Percentiles rank a stretch among this genome's conserved stretches.
Evolutionary conservation across 1,140 invertebrate genomes (phyloP).

Genomic region (Cyrtorhinus lividipennis): DNA sequence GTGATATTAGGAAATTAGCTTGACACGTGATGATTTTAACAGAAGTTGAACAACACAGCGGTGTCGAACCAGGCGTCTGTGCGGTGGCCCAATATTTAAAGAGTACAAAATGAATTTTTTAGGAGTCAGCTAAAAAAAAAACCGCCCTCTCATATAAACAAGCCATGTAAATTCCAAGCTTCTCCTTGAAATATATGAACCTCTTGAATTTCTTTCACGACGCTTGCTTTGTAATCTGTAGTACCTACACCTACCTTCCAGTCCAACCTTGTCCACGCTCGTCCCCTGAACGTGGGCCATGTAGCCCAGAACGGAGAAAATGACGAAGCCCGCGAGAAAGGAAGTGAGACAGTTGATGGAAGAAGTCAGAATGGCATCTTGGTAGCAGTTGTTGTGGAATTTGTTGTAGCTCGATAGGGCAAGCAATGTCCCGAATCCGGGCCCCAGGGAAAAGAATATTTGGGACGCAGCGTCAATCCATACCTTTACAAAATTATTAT

Average conservation of each 20-base stretch:
- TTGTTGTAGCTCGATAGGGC: slow-evolving; percentile 94
- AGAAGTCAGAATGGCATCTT: slow-evolving; percentile 87
- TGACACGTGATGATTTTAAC: too few species aligned
- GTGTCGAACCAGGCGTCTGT: too few species aligned
- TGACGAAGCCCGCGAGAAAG: slow-evolving; percentile 94
- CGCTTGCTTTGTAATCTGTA: too few species aligned
- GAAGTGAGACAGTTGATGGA: slow-evolving; percentile 91
- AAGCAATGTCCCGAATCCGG: slow-evolving; percentile 87
- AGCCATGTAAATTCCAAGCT: too few species aligned
- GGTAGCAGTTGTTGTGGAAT: slow-evolving; percentile 87
- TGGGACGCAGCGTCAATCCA: slow-evolving; percentile 97
- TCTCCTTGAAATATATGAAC: too few species aligned
- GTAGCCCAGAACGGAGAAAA: slow-evolving; percentile 91
- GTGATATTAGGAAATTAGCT: too few species aligned
- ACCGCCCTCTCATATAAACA: too few species aligned
- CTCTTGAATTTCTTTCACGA: too few species aligned
- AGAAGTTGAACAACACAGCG: too few species aligned
- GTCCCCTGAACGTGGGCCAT: slow-evolving; percentile 83
- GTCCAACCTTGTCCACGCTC: slow-evolving; percentile 71
- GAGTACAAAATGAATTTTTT: neutral
- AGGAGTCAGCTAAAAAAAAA: too few species aligned
- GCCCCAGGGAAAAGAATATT: slow-evolving; percentile 95
- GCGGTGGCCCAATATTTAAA: too few species aligned
- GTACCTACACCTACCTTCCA: slow-evolving; percentile 59
- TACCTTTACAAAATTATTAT: too few species aligned